Evolutionary conservation across 2,113 vertebrate species (phyloP).

Genomic region (Entelurus aequoreus): DNA sequence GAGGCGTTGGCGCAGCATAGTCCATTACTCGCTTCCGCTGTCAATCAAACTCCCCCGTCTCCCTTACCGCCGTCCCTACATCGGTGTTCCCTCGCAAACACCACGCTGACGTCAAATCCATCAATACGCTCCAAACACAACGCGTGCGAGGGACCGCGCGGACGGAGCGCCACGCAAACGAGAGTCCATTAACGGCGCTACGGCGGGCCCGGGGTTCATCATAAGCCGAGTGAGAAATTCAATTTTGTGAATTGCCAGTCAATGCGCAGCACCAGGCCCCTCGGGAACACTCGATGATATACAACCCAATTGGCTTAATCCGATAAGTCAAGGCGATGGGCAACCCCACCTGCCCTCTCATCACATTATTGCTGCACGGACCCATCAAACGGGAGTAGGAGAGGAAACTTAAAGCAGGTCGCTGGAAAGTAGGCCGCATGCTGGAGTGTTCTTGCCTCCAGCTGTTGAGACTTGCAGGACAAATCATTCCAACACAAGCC

Average conservation of each 20-base stretch:
- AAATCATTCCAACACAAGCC: too few relatives aligned
- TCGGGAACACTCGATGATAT: slow-evolving; percentile 77
- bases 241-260: slow-evolving; percentile 74
- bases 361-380: slow-evolving; percentile 65
- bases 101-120: slow-evolving; percentile 39
- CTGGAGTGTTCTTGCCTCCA: slow-evolving; percentile 9
- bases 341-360: slow-evolving; percentile 75
- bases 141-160: slow-evolving; percentile 31
- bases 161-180: slow-evolving; percentile 44
- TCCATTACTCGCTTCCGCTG: slow-evolving; percentile 31
- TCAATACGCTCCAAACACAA: slow-evolving; percentile 44
- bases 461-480: neutral
- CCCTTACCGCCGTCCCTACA: neutral
- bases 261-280: slow-evolving; percentile 37
- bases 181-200: slow-evolving; percentile 61
- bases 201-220: slow-evolving; percentile 60
- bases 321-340: slow-evolving; percentile 68
- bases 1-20: slow-evolving; percentile 27
- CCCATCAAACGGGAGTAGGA: slow-evolving; percentile 65
- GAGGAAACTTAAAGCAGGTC: slow-evolving; percentile 18
- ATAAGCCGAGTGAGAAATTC: slow-evolving; percentile 69
- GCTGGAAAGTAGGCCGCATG: slow-evolving; percentile 23
- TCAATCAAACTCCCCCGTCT: too few relatives aligned
- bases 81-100: slow-evolving; percentile 29
- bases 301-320: slow-evolving; percentile 75